Evolutionary conservation across 2,113 vertebrate genomes (phyloP).

Genomic region (Notothenia rossii): DNA sequence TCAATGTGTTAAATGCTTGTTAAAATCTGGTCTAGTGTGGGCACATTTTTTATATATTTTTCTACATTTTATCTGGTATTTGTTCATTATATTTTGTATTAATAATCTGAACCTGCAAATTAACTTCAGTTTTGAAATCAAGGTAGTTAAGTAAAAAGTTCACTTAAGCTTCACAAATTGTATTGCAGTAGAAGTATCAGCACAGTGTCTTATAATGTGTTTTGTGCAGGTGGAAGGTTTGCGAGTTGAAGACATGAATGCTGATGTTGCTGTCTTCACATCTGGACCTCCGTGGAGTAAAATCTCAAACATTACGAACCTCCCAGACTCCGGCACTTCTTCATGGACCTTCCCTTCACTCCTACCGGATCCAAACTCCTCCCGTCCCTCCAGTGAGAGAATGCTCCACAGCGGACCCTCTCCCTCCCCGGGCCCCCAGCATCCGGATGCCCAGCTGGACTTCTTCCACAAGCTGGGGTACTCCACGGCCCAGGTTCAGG

Average conservation of each 20-base stretch:
- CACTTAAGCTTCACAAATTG: too few species aligned
- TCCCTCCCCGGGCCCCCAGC: neutral
- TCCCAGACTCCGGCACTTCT: constrained; percentile 4
- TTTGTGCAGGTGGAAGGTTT: constrained; percentile 38
- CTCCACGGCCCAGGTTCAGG: constrained; percentile 86
- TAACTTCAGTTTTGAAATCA: neutral
- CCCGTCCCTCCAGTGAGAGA: constrained; percentile 1
- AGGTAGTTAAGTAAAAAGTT: neutral
- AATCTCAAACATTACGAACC: constrained; percentile 16
- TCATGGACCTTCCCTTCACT: constrained; percentile 52
- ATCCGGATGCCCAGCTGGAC: constrained; percentile 86
- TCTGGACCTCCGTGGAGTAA: constrained; percentile 62
- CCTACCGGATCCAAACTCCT: neutral
- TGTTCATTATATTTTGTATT: neutral
- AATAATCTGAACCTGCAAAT: neutral
- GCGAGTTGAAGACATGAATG: constrained; percentile 69
- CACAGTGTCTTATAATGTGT: neutral
- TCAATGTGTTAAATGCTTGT: too few species aligned
- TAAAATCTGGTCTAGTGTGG: too few species aligned
- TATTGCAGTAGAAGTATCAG: neutral
- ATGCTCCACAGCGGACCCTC: constrained; percentile 51
- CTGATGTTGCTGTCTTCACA: constrained; percentile 56
- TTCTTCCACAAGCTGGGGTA: constrained; percentile 96
- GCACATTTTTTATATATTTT: too few species aligned
- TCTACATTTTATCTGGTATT: too few species aligned